Base-by-base conservation (phyloP, 2,888 invertebrate species). In the Clunio marinus region DNA sequence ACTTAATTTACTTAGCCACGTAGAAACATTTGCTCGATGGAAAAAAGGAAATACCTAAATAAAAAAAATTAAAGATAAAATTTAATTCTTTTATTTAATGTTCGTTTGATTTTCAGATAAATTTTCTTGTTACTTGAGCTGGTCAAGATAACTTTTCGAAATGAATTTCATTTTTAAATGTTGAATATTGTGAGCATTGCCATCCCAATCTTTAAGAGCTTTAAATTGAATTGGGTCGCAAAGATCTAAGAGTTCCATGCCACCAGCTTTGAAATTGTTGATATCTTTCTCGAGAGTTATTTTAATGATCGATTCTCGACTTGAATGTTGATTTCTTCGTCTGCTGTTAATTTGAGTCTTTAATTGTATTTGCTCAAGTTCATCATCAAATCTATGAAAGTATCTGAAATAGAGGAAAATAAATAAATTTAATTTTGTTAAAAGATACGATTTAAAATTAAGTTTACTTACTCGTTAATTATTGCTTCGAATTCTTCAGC, bases 311-410 rank as follows among this genome's bases (percentile, higher is more conserved):
- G 90, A 88, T 77, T 90, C 87, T 70, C 94, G 82, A 71, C 87
- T 88, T 0, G 88, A 89, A 77, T 93, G 91, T 74, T 93, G 93
- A 72, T 84, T 86, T 72, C 85, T 87, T 65, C 91, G 84, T 71
- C 75, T 73, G 70, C 79, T 79, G 69, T 86, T 84, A 32, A 93
- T 84, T 0, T 88, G 88, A 74, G 91, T 88, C 74, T 91, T 91
- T 15, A 92, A 78, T 13, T 81, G 78, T 71, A 94, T 93, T 76
- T 91, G 89, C 73, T 87, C 86, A 37, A 91, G 76, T 77, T 93
- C 92, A 55, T 88, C 88, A 70, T 89, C 85, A 76, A 92, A 89
- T 63, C 88, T 79, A 10, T 80, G 75, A 13, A 87, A 76, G 73
- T 88, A 87, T 63, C 69, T 8, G 71, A 71, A 27, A 78, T 75